phyloP scores from a whole-genome alignment of 2,797 vertebrate species.

The Protonibea diacanthus region DNA sequence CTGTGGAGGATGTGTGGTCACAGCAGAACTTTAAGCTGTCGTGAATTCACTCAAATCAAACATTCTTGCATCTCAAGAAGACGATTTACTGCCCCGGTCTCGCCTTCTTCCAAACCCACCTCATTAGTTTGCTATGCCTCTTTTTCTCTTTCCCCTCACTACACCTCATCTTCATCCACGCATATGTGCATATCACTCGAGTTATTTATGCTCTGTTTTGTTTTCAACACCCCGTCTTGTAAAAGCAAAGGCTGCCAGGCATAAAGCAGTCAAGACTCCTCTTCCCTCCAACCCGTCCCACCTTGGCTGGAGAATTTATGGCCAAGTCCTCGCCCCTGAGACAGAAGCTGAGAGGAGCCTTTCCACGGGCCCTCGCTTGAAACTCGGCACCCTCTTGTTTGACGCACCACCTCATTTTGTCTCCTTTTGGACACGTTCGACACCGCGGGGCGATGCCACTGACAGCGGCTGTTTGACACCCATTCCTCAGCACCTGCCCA shows the following conservation, averaged over 20 bases:
- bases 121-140: slow-evolving; percentile 50
- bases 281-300: slow-evolving; percentile 62
- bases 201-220: slow-evolving; percentile 79
- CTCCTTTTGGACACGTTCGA: slow-evolving; percentile 54
- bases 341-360: slow-evolving; percentile 71
- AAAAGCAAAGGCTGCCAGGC: slow-evolving; percentile 74
- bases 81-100: slow-evolving; percentile 39
- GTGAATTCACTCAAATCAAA: slow-evolving; percentile 33
- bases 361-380: slow-evolving; percentile 55
- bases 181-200: slow-evolving; percentile 74
- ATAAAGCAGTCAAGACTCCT: slow-evolving; percentile 66
- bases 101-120: slow-evolving; percentile 61
- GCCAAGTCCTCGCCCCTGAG: slow-evolving; percentile 74
- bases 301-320: slow-evolving; percentile 80
- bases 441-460: slow-evolving; percentile 63
- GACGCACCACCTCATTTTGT: slow-evolving; percentile 62
- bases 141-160: slow-evolving; percentile 10
- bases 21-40: slow-evolving; percentile 30
- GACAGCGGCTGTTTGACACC: slow-evolving; percentile 65
- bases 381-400: slow-evolving; percentile 72
- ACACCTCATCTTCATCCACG: slow-evolving; percentile 48
- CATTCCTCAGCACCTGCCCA: slow-evolving; percentile 71
- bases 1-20: slow-evolving; percentile 32
- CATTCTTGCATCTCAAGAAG: slow-evolving; percentile 70
- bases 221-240: slow-evolving; percentile 79